Base-by-base conservation (phyloP, 2,888 invertebrate species). In the Meandrusa payeni region DNA sequence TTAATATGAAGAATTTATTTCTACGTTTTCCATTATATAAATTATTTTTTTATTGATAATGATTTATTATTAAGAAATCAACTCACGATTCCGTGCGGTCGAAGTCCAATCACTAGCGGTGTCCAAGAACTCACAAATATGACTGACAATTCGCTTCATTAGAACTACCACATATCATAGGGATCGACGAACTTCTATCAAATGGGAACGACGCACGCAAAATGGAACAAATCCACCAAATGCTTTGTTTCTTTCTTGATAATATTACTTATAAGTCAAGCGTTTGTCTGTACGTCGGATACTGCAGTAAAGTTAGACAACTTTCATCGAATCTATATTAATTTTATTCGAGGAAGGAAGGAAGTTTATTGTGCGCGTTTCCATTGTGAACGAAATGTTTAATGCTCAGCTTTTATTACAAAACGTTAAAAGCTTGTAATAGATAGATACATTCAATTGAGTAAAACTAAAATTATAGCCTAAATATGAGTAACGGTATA, bases 61-160 rank as follows among this genome's bases (percentile, higher is more conserved):
- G n/a, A n/a, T n/a, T n/a, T n/a, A n/a, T 2, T 1, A 6, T 29
- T 13, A 6, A n/a, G 5, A 7, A 29, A 29, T 5, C 19, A 20
- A 42, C 41, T 42, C 15, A 42, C 41, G 13, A 23, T 42, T 28
- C n/a, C n/a, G n/a, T n/a, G n/a, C n/a, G n/a, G n/a, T n/a, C n/a
- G n/a, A n/a, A n/a, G n/a, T n/a, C 10, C 12, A 15, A 32, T 34
- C 22, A 7, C 20, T 26, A 19, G 31, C 29, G 23, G 6, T 26
- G 19, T 19, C 23, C 6, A 9, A 17, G 12, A 29, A 31, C 9
- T 26, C 43, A 13, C 19, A 19, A 27, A 15, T 11, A 20, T n/a
- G 28, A 44, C 38, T 44, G 38, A 11, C 38, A 32, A 11, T 12
- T 9, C 23, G 6, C 1, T 9, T 6, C 5, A 5, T 13, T 24